Evolutionary conservation across 2,113 vertebrate species (phyloP), one percentile per base, ranked within the genome.

Genomic region (Pomatorhinus ruficollis): DNA sequence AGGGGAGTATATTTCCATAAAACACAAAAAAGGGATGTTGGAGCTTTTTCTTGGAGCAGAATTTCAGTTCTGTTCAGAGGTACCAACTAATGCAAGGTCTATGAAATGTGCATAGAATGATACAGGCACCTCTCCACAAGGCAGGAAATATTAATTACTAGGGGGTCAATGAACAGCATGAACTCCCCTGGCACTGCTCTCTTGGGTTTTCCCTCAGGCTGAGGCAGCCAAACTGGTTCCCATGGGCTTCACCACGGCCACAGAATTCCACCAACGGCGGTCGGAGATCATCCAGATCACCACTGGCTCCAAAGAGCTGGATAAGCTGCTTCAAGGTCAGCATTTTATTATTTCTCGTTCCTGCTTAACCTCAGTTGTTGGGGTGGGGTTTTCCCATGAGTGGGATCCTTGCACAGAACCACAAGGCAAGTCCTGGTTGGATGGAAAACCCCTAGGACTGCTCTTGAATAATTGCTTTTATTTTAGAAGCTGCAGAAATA

Each of bases 231-330:
- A 99, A 85, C 97, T 99, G 69, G 99, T 99, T 70, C 99, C 99
- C 1, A 99, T 99, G 99, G 99, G 99, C 47, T 99, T 99, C 90
- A 99, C 99, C 63, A 99, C 99, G 8, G 99, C 99, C 20, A 99
- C 99, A 0, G 99, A 99, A 93, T 99, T 99, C 96, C 99, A 99
- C 95, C 99, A 99, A 97, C 98, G 99, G 75, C 98, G 99, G 79
- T 99, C 99, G 0, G 99, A 99, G 95, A 99, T 99, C 94, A 99
- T 99, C 97, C 99, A 99, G 97, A 98, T 99, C 95, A 99, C 99
- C n/a, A 99, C 99, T 15, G 99, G 99, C 17, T 99, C 99, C 79
- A 99, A 99, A 96, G 99, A 99, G 87, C 98, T 99, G 16, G 99
- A 99, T 94, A 99, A 99, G 89, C 98, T 99, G 15, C 98, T 99